A percentile compares a stretch with the other conserved stretches of the same genome.
Evolutionary conservation across 2,888 invertebrate species (phyloP).

Genomic region (Dimorphilus gyrociliatus): DNA sequence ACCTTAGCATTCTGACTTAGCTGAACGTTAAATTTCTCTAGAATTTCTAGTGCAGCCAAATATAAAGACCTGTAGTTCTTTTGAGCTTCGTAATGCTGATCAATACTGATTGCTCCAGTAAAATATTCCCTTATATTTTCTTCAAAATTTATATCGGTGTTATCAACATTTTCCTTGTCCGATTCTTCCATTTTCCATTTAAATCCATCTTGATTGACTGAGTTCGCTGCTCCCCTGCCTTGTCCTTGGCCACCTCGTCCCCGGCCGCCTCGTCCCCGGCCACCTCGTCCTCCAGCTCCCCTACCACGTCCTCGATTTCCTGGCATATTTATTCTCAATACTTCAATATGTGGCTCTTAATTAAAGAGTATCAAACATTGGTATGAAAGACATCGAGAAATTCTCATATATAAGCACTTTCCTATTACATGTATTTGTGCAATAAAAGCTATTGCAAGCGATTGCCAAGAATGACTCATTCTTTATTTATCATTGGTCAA

Average conservation of each 20-base stretch:
- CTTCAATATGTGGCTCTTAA: no score
- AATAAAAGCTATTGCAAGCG: no score
- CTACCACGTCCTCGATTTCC: slow-evolving; percentile 12
- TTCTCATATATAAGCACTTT: no score
- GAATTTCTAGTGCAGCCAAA: slow-evolving; percentile 19
- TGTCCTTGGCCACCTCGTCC: slow-evolving; percentile 2
- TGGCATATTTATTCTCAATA: slow-evolving; percentile 3
- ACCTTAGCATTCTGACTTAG: slow-evolving; percentile 25
- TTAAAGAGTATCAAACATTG: no score
- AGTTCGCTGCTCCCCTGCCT: no score
- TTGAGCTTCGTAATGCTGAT: slow-evolving; percentile 21
- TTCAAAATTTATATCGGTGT: slow-evolving; percentile 15
- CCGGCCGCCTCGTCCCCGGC: slow-evolving; percentile 6
- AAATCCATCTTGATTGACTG: no score
- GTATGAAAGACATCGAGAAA: no score
- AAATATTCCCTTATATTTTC: slow-evolving; percentile 17
- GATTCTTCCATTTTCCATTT: no score
- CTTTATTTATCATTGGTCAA: no score
- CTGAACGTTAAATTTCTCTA: slow-evolving; percentile 19
- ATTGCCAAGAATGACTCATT: no score
- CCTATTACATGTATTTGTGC: no score
- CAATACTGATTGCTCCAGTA: slow-evolving; percentile 16
- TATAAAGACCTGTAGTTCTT: slow-evolving; percentile 18
- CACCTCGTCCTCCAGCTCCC: slow-evolving; percentile 9
- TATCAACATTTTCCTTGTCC: slow-evolving; percentile 3